Percentiles rank a stretch among this genome's conserved stretches.
Evolutionary conservation across 2,888 invertebrate genomes (phyloP).

Genomic region (Trileptium ribeirensis): DNA sequence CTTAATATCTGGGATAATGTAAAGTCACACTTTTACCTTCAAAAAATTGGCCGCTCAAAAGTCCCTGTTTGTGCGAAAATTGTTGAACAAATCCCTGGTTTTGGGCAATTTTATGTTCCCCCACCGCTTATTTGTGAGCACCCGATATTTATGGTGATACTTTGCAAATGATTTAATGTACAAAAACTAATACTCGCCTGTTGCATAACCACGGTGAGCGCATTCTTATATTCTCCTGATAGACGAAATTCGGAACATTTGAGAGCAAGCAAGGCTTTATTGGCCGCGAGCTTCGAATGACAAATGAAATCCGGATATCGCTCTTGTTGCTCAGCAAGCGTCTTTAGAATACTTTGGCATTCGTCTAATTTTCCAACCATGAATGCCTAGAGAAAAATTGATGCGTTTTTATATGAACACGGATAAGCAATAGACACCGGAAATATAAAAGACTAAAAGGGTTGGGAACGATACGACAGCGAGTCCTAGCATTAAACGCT

Average conservation of each 20-base stretch:
- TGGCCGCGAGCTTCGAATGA: neutral
- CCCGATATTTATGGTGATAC: no score
- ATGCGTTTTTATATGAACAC: no score
- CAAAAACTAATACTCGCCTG: neutral
- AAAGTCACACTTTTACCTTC: no score
- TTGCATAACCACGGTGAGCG: neutral
- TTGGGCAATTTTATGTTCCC: neutral
- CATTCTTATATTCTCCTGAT: neutral
- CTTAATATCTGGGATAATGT: no score
- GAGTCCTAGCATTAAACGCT: no score
- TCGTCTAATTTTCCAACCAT: neutral
- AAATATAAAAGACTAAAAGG: no score
- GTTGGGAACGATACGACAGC: no score
- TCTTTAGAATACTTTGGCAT: neutral
- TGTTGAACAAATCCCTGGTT: neutral
- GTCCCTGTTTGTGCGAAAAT: neutral
- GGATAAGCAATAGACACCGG: no score
- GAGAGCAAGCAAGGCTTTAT: neutral
- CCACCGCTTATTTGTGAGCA: no score
- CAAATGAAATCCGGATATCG: no score
- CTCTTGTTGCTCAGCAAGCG: no score
- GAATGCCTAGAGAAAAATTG: neutral
- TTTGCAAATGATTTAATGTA: no score
- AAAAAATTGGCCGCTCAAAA: neutral
- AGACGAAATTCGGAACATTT: neutral